These are phyloP conservation scores for Lota lota DNA, from an alignment of 2,113 vertebrate species.

Conservation along the genomic window DNA sequence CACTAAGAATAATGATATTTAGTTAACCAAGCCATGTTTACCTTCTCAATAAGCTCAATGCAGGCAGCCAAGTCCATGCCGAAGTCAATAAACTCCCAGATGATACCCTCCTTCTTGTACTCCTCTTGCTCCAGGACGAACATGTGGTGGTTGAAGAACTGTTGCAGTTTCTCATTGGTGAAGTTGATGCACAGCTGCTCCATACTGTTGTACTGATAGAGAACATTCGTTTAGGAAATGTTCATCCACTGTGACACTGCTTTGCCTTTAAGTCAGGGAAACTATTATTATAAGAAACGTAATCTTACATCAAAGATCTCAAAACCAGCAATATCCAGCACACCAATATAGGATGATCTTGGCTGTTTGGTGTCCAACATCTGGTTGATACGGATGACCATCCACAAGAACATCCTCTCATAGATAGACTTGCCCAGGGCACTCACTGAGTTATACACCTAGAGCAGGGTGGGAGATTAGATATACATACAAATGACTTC, in stretches of 20 bases:
- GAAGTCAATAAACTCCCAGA: constrained; percentile 86
- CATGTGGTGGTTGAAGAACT: constrained; percentile 78
- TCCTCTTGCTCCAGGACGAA: constrained; percentile 80
- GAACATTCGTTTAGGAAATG: too few relatives aligned
- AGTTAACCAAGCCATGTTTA: constrained; percentile 33
- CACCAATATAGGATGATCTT: neutral
- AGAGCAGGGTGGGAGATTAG: neutral
- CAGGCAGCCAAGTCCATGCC: constrained; percentile 87
- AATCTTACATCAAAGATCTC: neutral
- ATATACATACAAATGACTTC: neutral
- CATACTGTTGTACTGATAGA: constrained; percentile 33
- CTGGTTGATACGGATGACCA: constrained; percentile 1
- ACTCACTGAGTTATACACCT: neutral
- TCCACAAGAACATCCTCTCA: constrained; percentile 3
- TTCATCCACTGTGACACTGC: too few relatives aligned
- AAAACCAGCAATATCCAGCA: constrained; percentile 2
- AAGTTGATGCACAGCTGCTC: constrained; percentile 82
- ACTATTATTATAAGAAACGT: too few relatives aligned
- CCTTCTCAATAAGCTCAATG: constrained; percentile 88
- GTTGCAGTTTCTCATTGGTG: constrained; percentile 82
- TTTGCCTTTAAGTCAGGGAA: too few relatives aligned
- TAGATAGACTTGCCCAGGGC: neutral
- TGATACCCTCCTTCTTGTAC: constrained; percentile 75
- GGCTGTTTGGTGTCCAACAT: neutral
- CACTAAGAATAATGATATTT: neutral